Evolutionary conservation across 2,888 invertebrate species (phyloP), one percentile per base, ranked within the genome.

Genomic region (Andrena trimmerana): DNA sequence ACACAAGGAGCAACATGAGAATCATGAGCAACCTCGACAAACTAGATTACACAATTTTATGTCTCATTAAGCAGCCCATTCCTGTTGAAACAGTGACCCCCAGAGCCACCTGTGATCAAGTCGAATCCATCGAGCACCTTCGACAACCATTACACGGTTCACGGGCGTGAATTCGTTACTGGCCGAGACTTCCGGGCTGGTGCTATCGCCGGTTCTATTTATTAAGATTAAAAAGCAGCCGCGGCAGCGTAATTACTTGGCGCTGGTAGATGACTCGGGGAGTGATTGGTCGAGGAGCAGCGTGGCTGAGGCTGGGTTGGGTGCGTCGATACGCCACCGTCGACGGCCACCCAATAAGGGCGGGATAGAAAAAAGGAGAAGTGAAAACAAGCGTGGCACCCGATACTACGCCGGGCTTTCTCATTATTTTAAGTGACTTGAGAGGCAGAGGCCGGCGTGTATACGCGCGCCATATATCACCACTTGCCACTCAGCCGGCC

Each of bases 401-500:
- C 89, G 88, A 88, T 87, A 89, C 87, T 48, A 36, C 52, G 24
- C 24, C 42, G 63, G 65, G 81, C 70, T 88, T 88, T 89, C 88
- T 88, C 88, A 88, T 88, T 88, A 88, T 88, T 88, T 88, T 88
- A 88, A 88, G 88, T 88, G 88, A 88, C 89, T 88, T 77, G 68
- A 72, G 85, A 86, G 87, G 79, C 71, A 73, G 82, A 66, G 66
- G 63, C 65, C 70, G 66, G 75, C 85, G 78, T 81, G 86, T 89
- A 86, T 86, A 88, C 85, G 87, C 88, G 84, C 84, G 83, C 88
- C 88, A 88, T 90, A 90, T 87, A 89, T 90, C 91, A 89, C 86
- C 89, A 92, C 90, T 92, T 91, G 91, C 90, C 91, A 92, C 91
- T 92, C 92, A 90, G 89, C 84, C 88, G 74, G 83, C 83, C 48